These are phyloP conservation scores for Penaeus indicus DNA, from an alignment of 1,140 invertebrate genomes.

Conservation along the genomic window DNA sequence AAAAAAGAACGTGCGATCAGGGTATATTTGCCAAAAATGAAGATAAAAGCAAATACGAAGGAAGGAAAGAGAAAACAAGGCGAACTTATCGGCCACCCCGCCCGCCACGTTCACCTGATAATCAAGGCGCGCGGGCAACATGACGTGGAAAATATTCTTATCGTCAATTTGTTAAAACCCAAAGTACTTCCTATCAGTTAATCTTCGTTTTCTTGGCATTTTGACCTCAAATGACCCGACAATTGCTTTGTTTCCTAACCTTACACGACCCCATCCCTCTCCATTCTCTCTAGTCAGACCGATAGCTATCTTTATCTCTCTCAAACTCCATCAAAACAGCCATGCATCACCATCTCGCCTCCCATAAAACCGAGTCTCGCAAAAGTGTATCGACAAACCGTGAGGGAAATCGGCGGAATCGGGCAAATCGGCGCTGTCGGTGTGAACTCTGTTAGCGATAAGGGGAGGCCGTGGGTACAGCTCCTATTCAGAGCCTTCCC, in stretches of 20 bases:
- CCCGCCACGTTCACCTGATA: too few relatives aligned
- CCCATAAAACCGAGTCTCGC: constrained; percentile 52
- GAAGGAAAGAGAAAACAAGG: too few relatives aligned
- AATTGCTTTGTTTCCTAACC: constrained; percentile 57
- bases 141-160: too few relatives aligned
- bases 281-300: constrained; percentile 35
- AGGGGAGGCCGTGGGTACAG: constrained; percentile 36
- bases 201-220: neutral
- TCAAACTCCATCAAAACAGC: constrained; percentile 60
- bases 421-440: constrained; percentile 57
- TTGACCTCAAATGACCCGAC: constrained; percentile 54
- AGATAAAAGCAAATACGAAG: too few relatives aligned
- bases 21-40: too few relatives aligned
- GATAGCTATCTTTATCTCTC: constrained; percentile 60
- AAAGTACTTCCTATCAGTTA: neutral
- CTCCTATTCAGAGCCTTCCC: constrained; percentile 55
- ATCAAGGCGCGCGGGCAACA: too few relatives aligned
- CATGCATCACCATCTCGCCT: constrained; percentile 60
- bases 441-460: constrained; percentile 62
- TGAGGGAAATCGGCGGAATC: constrained; percentile 57
- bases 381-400: constrained; percentile 60
- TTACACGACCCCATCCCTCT: constrained; percentile 46
- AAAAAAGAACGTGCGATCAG: too few relatives aligned
- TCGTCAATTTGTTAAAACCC: constrained; percentile 27
- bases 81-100: too few relatives aligned